phyloP scores from a whole-genome alignment of 2,113 vertebrate genomes.

The Epinephelus moara region DNA sequence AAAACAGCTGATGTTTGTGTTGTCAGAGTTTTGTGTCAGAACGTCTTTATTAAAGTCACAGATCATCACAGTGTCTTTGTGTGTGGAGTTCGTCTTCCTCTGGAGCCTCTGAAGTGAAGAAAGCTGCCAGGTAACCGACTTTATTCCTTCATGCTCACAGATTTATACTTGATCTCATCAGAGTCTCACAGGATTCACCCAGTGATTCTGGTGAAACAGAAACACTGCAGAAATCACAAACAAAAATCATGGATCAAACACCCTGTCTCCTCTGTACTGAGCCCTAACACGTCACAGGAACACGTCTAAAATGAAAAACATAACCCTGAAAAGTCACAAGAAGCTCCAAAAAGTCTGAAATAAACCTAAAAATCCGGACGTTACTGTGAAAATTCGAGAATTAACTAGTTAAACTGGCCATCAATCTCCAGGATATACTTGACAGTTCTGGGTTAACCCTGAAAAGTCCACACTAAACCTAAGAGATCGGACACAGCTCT shows the following conservation, averaged over 20 bases:
- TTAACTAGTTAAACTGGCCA: no score
- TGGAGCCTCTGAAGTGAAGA: neutral
- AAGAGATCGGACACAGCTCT: no score
- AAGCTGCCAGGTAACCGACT: neutral
- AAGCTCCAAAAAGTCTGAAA: neutral
- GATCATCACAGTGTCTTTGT: neutral
- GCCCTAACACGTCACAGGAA: neutral
- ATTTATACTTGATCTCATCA: neutral
- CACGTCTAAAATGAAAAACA: neutral
- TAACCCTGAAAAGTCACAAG: neutral
- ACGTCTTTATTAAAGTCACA: neutral
- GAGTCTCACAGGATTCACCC: neutral
- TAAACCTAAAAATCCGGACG: neutral
- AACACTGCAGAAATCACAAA: neutral
- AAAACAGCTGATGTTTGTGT: neutral
- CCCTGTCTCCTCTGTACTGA: neutral
- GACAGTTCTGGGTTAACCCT: neutral
- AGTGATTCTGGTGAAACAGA: neutral
- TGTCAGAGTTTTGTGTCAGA: neutral
- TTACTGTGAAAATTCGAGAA: no score
- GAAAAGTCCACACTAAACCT: no score
- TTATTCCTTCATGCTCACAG: neutral
- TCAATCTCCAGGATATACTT: no score
- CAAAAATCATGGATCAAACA: neutral
- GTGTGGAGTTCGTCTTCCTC: neutral